Base-by-base conservation (phyloP, 2,888 invertebrate species). In the Caenorhabditis sulstoni region DNA sequence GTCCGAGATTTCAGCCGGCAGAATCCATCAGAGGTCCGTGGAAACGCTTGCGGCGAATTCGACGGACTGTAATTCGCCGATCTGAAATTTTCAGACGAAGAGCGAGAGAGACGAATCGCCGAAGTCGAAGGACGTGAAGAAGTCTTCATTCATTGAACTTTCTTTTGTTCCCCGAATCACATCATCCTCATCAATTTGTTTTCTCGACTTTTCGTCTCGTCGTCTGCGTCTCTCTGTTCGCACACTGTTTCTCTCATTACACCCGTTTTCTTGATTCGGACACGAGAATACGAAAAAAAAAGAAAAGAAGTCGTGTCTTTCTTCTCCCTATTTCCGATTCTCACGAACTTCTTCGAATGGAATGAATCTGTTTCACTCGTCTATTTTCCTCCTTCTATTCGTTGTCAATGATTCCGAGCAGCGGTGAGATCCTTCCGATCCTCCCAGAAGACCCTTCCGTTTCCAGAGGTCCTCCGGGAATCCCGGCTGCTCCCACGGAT, bases 391-490 rank as follows among this genome's bases (percentile, higher is more conserved):
- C 41, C 20, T 55, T 20, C 18, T 23, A 29, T 16, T 50, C 18
- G 37, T 61, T 16, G 29, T 71, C 35, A 16, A 18, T 29, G 23
- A 64, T 18, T 47, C 71, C 1, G 57, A 50, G 14, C 62, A 62
- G 47, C 62, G 71, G 71, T 71, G 49, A 16, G 71, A 49, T 41
- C 14, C 7, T 49, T 41, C 41, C 12, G 41, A 41, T 41, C 41
- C 41, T 11, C 3, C 12, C 41, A 2, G 52, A 52, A 23, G 23
- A 55, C 4, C 16, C 22, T 14, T 41, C 16, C 16, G 35, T n/a
- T 49, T 65, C 20, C 62, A 75, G 75, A 75, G 75, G 75, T 8
- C 75, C 75, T n/a, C 75, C 75, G 0, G 75, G 75, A 3, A 57
- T 75, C 12, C 55, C 55, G 41, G 23, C 67, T 4, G 50, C 47